These are phyloP conservation scores for Silurus asotus DNA, from an alignment of 2,113 vertebrate genomes.

Conservation along the genomic window DNA sequence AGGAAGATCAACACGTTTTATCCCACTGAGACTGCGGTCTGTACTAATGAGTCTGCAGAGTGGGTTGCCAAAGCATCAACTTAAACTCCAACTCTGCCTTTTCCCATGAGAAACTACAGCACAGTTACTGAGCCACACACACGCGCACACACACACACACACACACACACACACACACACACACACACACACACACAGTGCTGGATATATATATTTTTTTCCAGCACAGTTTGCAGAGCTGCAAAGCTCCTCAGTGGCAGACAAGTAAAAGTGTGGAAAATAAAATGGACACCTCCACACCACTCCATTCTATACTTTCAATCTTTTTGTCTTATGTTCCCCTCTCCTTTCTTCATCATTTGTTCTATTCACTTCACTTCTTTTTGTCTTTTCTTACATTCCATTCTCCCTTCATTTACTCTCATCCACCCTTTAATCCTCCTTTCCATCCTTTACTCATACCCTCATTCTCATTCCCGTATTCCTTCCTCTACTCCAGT, in stretches of 20 bases:
- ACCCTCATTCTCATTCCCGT: not conserved
- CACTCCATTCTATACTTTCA: not conserved
- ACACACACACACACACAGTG: not conserved
- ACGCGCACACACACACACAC: constrained; percentile 10
- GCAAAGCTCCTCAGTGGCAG: not conserved
- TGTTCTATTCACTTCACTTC: not conserved
- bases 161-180: constrained; percentile 16
- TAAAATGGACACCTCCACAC: not conserved
- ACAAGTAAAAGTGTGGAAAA: not conserved
- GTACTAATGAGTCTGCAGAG: constrained; percentile 46
- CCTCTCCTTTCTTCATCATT: not conserved
- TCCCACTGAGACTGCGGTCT: constrained; percentile 43
- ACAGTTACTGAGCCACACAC: constrained; percentile 7
- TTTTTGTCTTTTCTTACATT: not conserved
- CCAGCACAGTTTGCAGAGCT: not conserved
- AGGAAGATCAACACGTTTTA: constrained; percentile 48
- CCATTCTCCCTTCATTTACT: not conserved
- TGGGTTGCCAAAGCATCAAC: constrained; percentile 51
- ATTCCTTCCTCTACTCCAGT: not conserved
- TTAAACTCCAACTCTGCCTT: constrained; percentile 41
- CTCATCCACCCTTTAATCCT: not conserved
- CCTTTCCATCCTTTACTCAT: not conserved
- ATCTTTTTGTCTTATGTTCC: not conserved
- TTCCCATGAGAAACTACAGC: constrained; percentile 37
- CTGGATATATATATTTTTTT: not conserved